A percentile compares a stretch with the other conserved stretches of the same genome.
Evolutionary conservation across 2,888 invertebrate genomes (phyloP).

Genomic region (Rutpela maculata): DNA sequence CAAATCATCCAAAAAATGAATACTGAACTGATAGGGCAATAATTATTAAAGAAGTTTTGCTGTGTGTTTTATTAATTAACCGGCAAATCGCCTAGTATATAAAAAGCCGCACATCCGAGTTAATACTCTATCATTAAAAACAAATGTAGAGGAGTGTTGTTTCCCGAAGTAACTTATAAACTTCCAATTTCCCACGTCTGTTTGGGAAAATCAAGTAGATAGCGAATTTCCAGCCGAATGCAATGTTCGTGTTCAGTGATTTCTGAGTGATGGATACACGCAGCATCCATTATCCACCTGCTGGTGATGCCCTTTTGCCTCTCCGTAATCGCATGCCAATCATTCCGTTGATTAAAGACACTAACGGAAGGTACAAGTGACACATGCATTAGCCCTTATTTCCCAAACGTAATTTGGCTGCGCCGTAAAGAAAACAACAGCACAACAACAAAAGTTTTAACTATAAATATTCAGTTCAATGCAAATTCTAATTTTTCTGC

Average conservation of each 20-base stretch:
- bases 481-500: no score
- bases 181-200: conserved; percentile 7
- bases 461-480: no score
- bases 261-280: conserved; percentile 68
- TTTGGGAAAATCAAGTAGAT: conserved; percentile 31
- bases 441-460: neutral
- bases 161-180: conserved; percentile 16
- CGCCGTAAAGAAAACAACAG: neutral
- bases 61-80: no score
- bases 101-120: no score
- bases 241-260: conserved; percentile 66
- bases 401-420: neutral
- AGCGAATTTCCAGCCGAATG: conserved; percentile 57
- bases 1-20: no score
- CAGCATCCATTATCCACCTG: conserved; percentile 69
- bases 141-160: neutral
- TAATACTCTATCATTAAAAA: neutral
- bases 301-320: conserved; percentile 48
- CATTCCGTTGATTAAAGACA: conserved; percentile 51
- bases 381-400: conserved; percentile 16
- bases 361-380: neutral
- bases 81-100: no score
- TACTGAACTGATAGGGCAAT: no score
- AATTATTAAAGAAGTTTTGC: no score
- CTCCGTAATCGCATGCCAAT: conserved; percentile 63